These are phyloP conservation scores for Zoanthus sociatus DNA, from an alignment of 92 coral and sea anemone species.

Conservation along the genomic window DNA sequence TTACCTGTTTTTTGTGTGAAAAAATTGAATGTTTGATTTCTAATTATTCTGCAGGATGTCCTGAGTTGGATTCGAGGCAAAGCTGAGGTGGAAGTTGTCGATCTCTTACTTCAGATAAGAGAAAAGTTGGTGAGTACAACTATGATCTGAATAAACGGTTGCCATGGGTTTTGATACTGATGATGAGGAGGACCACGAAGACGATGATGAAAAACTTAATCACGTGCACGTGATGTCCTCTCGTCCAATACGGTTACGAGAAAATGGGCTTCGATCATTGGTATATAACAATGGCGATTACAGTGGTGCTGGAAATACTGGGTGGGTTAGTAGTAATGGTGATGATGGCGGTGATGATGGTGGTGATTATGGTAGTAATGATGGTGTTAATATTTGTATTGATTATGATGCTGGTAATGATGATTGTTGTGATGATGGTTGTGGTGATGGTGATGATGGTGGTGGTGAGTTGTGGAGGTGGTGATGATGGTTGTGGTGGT, in stretches of 20 bases:
- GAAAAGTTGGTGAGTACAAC: slow-evolving; percentile 87
- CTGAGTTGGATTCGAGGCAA: slow-evolving; percentile 78
- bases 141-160: no score
- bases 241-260: no score
- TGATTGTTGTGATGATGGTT: neutral
- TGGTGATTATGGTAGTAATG: neutral
- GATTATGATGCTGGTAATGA: neutral
- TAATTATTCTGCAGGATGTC: slow-evolving; percentile 71
- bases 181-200: no score
- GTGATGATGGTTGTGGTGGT: neutral
- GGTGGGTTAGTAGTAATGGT: neutral
- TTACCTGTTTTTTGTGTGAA: no score
- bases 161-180: no score
- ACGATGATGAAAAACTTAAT: no score
- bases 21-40: neutral
- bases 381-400: neutral
- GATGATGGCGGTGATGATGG: neutral
- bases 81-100: slow-evolving; percentile 92
- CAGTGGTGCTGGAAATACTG: neutral
- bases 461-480: neutral
- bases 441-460: neutral
- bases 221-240: no score
- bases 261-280: no score
- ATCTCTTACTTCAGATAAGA: slow-evolving; percentile 87
- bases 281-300: neutral